Base-by-base conservation (phyloP, 2,888 invertebrate genomes). In the Tetragonula carbonaria region DNA sequence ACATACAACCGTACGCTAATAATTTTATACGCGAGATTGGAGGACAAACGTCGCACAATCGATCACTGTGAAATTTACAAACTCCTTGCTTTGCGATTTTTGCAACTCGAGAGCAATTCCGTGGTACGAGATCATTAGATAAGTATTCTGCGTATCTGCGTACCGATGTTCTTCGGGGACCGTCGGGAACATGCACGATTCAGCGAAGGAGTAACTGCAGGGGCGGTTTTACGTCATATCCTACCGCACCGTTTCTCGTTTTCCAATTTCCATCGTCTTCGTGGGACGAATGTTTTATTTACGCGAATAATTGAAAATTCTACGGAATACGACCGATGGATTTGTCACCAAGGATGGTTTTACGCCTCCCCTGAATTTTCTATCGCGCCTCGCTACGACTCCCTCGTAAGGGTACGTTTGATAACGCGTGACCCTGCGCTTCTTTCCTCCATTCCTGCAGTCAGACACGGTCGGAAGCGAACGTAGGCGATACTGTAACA, bases 291-390 rank as follows among this genome's bases (percentile, higher is more conserved):
- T 93, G 91, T 92, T 91, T 93, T 93, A 93, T 93, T 93, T 92
- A 93, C 66, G 79, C 85, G 86, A 45, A 91, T 93, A 93, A 93
- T 93, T 93, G 93, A 93, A 93, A 93, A 93, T 93, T 93, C 93
- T 82, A 84, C 88, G 90, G 91, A 87, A 91, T 91, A 92, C 90
- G 91, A 91, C 90, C 92, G 89, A 93, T 93, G 91, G 93, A 93
- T 93, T 93, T 93, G 92, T 92, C 92, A 92, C 91, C 91, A 86
- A 82, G 88, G 91, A 92, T 92, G 89, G 91, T 92, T 93, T 93
- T 93, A 93, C 89, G 81, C 85, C 85, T 89, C 67, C 86, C 85
- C 80, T 92, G 88, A 91, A 92, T 92, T 91, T 90, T 80, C 85
- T 76, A 89, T 82, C 81, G 79, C 84, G 76, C 74, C 73, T 53